A percentile compares a stretch with the other conserved stretches of the same genome.
Conservation (phyloP, 2,113 vertebrate genomes). For the Alosa alosa region DNA sequence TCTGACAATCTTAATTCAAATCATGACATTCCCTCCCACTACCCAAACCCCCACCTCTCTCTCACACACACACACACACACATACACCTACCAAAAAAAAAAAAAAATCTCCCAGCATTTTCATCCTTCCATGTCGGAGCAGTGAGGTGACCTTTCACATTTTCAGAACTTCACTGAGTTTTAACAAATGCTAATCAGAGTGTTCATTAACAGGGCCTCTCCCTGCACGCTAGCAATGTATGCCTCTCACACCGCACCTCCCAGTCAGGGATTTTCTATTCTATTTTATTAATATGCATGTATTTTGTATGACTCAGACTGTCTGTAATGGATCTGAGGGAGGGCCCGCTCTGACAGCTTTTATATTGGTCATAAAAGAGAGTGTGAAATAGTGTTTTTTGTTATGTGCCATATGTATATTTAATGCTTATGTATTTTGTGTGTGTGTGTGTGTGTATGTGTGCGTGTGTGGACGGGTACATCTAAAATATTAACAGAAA, state of each 20-base stretch:
- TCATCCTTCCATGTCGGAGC: conserved; percentile 68
- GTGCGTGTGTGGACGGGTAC: neutral
- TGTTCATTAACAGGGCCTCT: conserved; percentile 63
- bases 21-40: conserved; percentile 69
- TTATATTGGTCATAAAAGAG: conserved; percentile 18
- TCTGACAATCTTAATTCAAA: conserved; percentile 82
- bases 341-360: conserved; percentile 44
- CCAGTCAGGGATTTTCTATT: conserved; percentile 55
- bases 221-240: conserved; percentile 50
- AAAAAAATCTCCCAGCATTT: conserved; percentile 50
- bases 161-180: conserved; percentile 68
- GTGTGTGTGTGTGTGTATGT: neutral
- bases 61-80: conserved; percentile 1
- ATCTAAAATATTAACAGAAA: neutral
- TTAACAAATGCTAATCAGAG: conserved; percentile 75
- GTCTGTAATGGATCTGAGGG: conserved; percentile 30
- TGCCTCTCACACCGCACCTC: conserved; percentile 53
- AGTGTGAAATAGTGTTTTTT: conserved; percentile 1
- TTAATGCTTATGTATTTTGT: conserved; percentile 6
- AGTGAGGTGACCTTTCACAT: conserved; percentile 73
- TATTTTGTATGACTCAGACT: conserved; percentile 49
- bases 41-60: neutral
- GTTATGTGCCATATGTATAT: conserved; percentile 16
- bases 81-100: conserved; percentile 54
- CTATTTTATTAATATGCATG: conserved; percentile 55